Evolutionary conservation across 2,113 vertebrate genomes (phyloP).

Genomic region (Mystacornis crossleyi): DNA sequence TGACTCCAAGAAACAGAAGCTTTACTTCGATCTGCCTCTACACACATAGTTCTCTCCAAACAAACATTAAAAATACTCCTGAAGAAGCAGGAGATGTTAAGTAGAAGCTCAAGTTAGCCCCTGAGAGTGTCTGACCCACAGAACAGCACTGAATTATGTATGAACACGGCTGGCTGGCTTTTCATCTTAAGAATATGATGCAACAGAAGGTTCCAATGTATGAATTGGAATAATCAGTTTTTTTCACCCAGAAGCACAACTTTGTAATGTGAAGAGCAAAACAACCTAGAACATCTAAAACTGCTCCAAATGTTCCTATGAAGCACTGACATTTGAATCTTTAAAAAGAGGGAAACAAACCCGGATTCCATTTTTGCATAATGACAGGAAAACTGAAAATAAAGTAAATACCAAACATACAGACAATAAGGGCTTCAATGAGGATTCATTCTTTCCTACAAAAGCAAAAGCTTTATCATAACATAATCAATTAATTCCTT

Average conservation of each 20-base stretch:
- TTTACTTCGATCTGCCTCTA: neutral
- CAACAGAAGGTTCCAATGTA: neutral
- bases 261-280: neutral
- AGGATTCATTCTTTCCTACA: neutral
- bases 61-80: slow-evolving; percentile 34
- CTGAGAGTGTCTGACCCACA: slow-evolving; percentile 9
- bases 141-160: slow-evolving; percentile 2
- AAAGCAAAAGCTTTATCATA: neutral
- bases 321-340: neutral
- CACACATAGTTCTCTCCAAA: slow-evolving; percentile 8
- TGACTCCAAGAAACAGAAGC: neutral
- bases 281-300: neutral
- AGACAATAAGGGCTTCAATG: neutral
- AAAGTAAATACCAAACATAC: neutral
- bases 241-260: neutral
- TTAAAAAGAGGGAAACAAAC: neutral
- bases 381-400: neutral
- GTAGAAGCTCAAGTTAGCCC: neutral
- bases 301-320: neutral
- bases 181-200: slow-evolving; percentile 10
- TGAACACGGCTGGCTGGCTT: neutral
- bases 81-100: neutral
- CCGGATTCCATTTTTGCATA: neutral
- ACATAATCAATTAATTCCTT: neutral
- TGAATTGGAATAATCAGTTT: neutral